A percentile compares a stretch with the other conserved stretches of the same genome.
Conservation (phyloP, 2,113 vertebrate genomes). For the Gadus chalcogrammus region DNA sequence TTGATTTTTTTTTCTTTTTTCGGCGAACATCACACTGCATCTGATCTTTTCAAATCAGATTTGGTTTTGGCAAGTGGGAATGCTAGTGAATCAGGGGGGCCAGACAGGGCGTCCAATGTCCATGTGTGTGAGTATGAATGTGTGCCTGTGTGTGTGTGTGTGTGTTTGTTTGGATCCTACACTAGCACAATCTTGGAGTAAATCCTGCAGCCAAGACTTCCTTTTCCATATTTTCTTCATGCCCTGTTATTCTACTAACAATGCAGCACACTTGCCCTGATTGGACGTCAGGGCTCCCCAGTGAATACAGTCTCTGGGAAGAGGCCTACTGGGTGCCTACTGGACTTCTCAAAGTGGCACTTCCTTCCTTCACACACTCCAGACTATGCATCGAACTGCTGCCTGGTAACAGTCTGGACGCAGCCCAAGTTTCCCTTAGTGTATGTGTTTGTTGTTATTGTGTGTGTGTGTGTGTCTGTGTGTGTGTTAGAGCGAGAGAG, state of each 20-base stretch:
- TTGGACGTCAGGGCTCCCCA: conserved; percentile 32
- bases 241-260: conserved; percentile 22
- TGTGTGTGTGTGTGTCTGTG: conserved; percentile 22
- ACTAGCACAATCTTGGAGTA: too few species aligned
- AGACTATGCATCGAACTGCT: conserved; percentile 62
- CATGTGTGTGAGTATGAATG: too few species aligned
- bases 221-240: too few species aligned
- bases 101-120: too few species aligned
- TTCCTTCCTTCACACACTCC: conserved; percentile 74
- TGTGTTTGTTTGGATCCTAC: too few species aligned
- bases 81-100: too few species aligned
- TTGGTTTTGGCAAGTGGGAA: too few species aligned
- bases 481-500: background rate
- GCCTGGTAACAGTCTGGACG: conserved; percentile 68
- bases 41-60: too few species aligned
- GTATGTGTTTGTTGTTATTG: conserved; percentile 28
- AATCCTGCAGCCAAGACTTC: too few species aligned
- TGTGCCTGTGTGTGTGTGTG: too few species aligned
- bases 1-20: too few species aligned
- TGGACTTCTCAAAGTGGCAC: conserved; percentile 64
- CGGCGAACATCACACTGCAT: too few species aligned
- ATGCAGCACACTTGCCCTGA: conserved; percentile 13
- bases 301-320: conserved; percentile 44
- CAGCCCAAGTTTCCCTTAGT: conserved; percentile 54
- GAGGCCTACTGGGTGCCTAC: conserved; percentile 46